Evolutionary conservation across 2,888 invertebrate genomes (phyloP).

Genomic region (Yponomeuta malinellus): DNA sequence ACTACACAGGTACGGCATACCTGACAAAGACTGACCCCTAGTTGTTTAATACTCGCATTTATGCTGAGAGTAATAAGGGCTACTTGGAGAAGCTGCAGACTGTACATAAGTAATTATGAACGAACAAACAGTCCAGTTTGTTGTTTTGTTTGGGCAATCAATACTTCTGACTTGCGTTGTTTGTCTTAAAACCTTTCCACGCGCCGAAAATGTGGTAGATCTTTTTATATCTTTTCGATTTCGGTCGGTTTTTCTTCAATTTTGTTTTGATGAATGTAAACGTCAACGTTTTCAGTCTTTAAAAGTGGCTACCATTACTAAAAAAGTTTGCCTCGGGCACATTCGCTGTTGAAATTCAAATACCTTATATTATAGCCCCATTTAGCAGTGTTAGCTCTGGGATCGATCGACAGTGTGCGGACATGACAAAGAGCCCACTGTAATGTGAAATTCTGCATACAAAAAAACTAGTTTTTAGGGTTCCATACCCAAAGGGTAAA

Average conservation of each 20-base stretch:
- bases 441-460: too few species aligned
- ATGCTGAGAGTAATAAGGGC: too few species aligned
- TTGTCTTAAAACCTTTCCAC: not conserved
- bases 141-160: constrained; percentile 1
- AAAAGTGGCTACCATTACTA: not conserved
- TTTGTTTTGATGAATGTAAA: not conserved
- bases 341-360: not conserved
- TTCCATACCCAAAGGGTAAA: too few species aligned
- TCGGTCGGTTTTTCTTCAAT: not conserved
- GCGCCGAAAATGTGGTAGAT: not conserved
- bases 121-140: not conserved
- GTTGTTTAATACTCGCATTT: too few species aligned
- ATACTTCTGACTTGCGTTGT: constrained; percentile 6
- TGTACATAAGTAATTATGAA: not conserved
- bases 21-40: not conserved
- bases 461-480: too few species aligned
- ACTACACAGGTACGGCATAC: constrained; percentile 7
- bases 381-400: not conserved
- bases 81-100: too few species aligned
- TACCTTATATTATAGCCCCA: not conserved
- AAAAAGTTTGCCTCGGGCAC: not conserved
- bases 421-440: too few species aligned
- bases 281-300: not conserved
- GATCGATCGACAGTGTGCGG: not conserved
- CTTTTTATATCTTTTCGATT: not conserved